These are phyloP conservation scores for Euproctis similis DNA, from an alignment of 2,888 invertebrate genomes.

Conservation along the genomic window DNA sequence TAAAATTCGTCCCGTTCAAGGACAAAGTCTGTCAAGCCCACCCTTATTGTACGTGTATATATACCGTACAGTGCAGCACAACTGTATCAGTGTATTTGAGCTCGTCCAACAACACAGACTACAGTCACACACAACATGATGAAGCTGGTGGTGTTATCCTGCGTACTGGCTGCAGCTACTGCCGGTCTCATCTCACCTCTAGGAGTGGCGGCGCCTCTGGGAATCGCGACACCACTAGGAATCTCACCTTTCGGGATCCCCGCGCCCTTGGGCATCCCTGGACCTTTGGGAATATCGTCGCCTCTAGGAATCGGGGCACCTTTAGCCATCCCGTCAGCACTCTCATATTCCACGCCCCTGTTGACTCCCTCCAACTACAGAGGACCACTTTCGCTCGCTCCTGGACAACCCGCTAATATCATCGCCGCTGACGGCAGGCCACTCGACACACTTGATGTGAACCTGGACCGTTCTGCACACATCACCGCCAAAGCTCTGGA, in stretches of 20 bases:
- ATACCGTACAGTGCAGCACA: background rate
- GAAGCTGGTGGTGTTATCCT: slow-evolving; percentile 78
- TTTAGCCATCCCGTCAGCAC: slow-evolving; percentile 15
- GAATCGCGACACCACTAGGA: slow-evolving; percentile 22
- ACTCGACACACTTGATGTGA: slow-evolving; percentile 61
- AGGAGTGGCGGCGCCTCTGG: slow-evolving; percentile 7
- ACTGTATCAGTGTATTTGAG: background rate
- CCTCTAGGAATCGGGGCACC: too few species aligned
- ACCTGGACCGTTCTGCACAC: slow-evolving; percentile 62
- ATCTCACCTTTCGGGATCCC: too few species aligned
- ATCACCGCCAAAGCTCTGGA: slow-evolving; percentile 48
- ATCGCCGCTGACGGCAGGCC: slow-evolving; percentile 61
- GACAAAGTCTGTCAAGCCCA: too few species aligned
- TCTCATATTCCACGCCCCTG: slow-evolving; percentile 28
- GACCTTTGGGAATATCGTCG: too few species aligned
- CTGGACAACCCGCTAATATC: slow-evolving; percentile 62
- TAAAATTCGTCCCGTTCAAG: too few species aligned
- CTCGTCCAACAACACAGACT: slow-evolving; percentile 54
- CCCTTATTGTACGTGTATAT: too few species aligned
- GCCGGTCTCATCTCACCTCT: slow-evolving; percentile 37
- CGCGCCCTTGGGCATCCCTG: too few species aligned
- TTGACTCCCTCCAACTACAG: slow-evolving; percentile 45
- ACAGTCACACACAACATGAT: slow-evolving; percentile 47
- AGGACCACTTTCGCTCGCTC: slow-evolving; percentile 58
- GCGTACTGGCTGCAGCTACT: slow-evolving; percentile 73